Evolutionary conservation across 2,113 vertebrate species (phyloP), one percentile per base, ranked within the genome.

Genomic region (Callionymus lyra): DNA sequence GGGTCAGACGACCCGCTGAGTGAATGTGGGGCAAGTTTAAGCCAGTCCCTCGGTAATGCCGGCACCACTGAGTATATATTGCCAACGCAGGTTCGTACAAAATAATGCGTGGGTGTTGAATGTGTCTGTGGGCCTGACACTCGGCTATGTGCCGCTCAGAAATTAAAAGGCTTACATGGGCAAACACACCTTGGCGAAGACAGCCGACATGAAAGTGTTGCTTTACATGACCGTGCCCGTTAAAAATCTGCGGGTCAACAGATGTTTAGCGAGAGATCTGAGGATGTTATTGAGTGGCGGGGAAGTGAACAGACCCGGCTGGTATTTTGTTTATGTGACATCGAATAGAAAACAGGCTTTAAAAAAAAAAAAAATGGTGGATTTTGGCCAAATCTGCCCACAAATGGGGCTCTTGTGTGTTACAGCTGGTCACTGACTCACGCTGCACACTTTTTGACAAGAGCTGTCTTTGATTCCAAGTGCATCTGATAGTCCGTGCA

Each of bases 1-100:
- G 68, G 82, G 74, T 80, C 73, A 63, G 72, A 63, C 43, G 71
- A 82, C 71, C 72, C 61, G 78, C 62, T 14, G 59, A 82, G 65
- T 59, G 70, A 71, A 71, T 52, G 37, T 15, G 32, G 58, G 37
- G 49, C 74, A 51, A 37, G 68, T 65, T 52, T 36, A 16, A 73
- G 54, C 74, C 15, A 13, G 63, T 48, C 55, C n/a, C 36, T 35
- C 2, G 12, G 33, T 13, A 55, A 4, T 53, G 39, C 18, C 43
- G 34, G 38, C 36, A 34, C 38, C 33, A 39, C 16, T 43, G 45
- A 66, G 53, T 49, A 33, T 65, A 60, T 51, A 50, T 34, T 38
- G 50, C 36, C 54, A 41, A 32, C 52, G 15, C 15, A 16, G 38
- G 49, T 63, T 68, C 59, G 37, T 36, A 46, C 47, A 62, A 59